phyloP scores from a whole-genome alignment of 2,113 vertebrate species.

The Anolis carolinensis region DNA sequence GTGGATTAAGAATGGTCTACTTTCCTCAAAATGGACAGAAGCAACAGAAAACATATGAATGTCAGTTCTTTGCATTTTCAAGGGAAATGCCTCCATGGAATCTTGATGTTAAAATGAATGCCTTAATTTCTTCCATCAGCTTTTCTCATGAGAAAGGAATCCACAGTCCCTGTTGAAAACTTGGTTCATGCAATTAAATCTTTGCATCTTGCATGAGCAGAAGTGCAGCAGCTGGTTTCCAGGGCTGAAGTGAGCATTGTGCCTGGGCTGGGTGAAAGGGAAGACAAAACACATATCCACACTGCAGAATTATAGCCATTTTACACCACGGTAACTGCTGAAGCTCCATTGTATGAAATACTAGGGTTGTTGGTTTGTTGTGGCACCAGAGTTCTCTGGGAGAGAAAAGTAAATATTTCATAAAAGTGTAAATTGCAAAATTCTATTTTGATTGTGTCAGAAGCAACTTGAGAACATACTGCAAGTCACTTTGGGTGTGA shows the following conservation, averaged over 20 bases:
- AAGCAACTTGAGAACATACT: no score
- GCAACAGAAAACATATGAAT: background rate
- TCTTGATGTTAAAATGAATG: background rate
- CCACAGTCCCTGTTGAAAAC: background rate
- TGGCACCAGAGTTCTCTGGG: no score
- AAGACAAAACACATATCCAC: background rate
- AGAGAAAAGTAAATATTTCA: no score
- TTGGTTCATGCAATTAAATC: background rate
- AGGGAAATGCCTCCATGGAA: background rate
- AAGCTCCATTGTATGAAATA: no score
- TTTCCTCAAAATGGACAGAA: background rate
- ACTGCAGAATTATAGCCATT: no score
- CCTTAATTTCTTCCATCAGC: constrained; percentile 3
- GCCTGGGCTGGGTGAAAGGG: background rate
- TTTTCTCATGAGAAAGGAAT: background rate
- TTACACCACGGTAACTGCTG: no score
- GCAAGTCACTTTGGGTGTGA: no score
- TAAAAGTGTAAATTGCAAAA: no score
- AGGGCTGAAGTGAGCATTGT: background rate
- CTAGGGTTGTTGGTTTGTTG: no score
- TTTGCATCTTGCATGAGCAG: background rate
- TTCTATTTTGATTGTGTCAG: no score
- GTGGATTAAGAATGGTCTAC: background rate
- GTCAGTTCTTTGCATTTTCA: background rate
- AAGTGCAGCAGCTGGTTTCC: background rate